These are phyloP conservation scores for Drosophila nigricruria DNA, from an alignment of 2,888 invertebrate species.

Conservation along the genomic window DNA sequence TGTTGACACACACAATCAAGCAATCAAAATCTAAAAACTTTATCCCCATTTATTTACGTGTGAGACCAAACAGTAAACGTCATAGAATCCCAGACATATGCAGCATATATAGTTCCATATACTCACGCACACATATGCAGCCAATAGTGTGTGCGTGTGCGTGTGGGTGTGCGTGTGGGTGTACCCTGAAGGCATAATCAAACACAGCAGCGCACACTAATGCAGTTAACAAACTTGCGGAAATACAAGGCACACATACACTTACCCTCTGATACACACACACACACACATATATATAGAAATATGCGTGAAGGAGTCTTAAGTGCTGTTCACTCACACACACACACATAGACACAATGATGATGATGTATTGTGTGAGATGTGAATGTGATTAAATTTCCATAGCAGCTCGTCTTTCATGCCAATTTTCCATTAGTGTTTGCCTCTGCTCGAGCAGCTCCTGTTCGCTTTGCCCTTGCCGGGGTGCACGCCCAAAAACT, in stretches of 20 bases:
- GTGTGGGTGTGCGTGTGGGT: slow-evolving; percentile 13
- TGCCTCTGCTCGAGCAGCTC: slow-evolving; percentile 35
- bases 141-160: slow-evolving; percentile 1
- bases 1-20: slow-evolving; percentile 81
- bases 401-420: slow-evolving; percentile 81
- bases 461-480: slow-evolving; percentile 14
- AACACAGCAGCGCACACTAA: slow-evolving; percentile 76
- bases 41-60: slow-evolving; percentile 70
- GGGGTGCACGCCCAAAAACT: slow-evolving; percentile 21
- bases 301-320: slow-evolving; percentile 64
- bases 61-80: slow-evolving; percentile 61
- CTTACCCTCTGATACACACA: slow-evolving; percentile 26
- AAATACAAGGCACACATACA: slow-evolving; percentile 49
- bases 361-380: slow-evolving; percentile 81
- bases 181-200: slow-evolving; percentile 75
- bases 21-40: slow-evolving; percentile 82
- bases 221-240: slow-evolving; percentile 81
- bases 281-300: slow-evolving; percentile 27
- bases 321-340: slow-evolving; percentile 59
- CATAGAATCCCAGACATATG: slow-evolving; percentile 41
- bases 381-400: slow-evolving; percentile 81
- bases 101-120: slow-evolving; percentile 6
- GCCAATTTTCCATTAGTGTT: slow-evolving; percentile 81
- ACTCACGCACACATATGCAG: not conserved
- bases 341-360: slow-evolving; percentile 58